Evolutionary conservation across 2,797 vertebrate species (phyloP).

Genomic region (Pseudotriccus pelzelni): DNA sequence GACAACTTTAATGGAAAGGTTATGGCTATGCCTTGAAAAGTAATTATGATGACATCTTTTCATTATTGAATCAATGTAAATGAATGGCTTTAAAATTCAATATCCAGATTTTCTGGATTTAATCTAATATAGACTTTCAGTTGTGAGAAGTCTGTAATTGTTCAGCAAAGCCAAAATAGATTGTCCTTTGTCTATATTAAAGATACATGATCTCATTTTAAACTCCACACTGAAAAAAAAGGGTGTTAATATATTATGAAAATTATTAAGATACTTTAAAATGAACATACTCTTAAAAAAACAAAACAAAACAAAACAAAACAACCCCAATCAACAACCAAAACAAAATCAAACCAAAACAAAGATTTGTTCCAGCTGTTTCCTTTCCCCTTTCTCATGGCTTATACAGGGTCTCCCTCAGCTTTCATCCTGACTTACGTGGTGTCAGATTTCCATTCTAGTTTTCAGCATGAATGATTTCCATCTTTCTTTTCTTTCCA

Average conservation of each 20-base stretch:
- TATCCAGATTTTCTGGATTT: not conserved
- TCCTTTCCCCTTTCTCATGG: not conserved
- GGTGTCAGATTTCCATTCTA: not conserved
- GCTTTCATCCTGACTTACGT: not conserved
- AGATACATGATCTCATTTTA: not conserved
- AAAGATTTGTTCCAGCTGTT: not conserved
- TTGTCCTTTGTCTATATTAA: not conserved
- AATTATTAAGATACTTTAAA: not conserved
- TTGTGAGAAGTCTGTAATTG: not conserved
- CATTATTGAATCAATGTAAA: not conserved
- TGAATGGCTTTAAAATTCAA: not conserved
- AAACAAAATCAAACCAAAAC: not conserved
- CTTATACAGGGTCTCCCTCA: not conserved
- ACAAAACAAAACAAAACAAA: not conserved
- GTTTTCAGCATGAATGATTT: not conserved
- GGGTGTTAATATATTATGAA: not conserved
- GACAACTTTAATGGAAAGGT: not conserved
- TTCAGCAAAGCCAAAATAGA: not conserved
- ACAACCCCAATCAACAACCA: not conserved
- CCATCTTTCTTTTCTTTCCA: not conserved
- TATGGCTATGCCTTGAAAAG: not conserved
- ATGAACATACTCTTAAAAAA: not conserved
- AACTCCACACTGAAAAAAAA: not conserved
- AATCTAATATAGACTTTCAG: not conserved
- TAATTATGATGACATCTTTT: not conserved